phyloP scores from a whole-genome alignment of 2,888 invertebrate genomes.

The Mesorhabditis belari region DNA sequence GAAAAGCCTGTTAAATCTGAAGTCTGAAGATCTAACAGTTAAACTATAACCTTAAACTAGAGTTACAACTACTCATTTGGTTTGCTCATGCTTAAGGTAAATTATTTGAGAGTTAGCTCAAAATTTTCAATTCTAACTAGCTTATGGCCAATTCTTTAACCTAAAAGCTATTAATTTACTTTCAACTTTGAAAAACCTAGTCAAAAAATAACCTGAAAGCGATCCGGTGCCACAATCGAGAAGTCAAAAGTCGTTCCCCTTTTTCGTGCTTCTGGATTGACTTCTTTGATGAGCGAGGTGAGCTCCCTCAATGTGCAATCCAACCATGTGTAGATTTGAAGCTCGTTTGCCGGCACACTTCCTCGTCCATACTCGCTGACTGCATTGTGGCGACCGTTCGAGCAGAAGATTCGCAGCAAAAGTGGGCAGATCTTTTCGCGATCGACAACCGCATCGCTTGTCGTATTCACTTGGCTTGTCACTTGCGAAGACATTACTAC shows the following conservation, averaged over 20 bases:
- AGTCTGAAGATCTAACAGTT: too few relatives aligned
- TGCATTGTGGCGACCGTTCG: conserved; percentile 79
- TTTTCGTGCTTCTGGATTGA: conserved; percentile 88
- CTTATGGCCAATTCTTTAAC: too few relatives aligned
- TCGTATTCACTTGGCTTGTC: conserved; percentile 34
- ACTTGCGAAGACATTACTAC: not conserved
- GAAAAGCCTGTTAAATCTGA: too few relatives aligned
- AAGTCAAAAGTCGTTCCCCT: conserved; percentile 97
- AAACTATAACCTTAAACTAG: too few relatives aligned
- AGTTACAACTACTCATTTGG: too few relatives aligned
- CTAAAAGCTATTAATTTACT: not conserved
- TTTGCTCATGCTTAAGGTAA: too few relatives aligned
- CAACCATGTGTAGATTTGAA: conserved; percentile 98
- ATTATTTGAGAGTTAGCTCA: too few relatives aligned
- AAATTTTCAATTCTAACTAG: too few relatives aligned
- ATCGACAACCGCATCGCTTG: conserved; percentile 55
- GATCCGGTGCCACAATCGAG: conserved; percentile 62
- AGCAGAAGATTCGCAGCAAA: conserved; percentile 81
- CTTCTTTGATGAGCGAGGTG: conserved; percentile 92
- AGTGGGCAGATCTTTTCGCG: conserved; percentile 78
- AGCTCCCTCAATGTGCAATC: conserved; percentile 91
- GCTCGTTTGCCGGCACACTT: conserved; percentile 76
- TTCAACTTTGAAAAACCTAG: not conserved
- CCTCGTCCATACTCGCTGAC: conserved; percentile 83
- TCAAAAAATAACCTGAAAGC: not conserved